Percentiles rank a stretch among this genome's conserved stretches.
Evolutionary conservation across 2,797 vertebrate species (phyloP).

Genomic region (Mus spretus): DNA sequence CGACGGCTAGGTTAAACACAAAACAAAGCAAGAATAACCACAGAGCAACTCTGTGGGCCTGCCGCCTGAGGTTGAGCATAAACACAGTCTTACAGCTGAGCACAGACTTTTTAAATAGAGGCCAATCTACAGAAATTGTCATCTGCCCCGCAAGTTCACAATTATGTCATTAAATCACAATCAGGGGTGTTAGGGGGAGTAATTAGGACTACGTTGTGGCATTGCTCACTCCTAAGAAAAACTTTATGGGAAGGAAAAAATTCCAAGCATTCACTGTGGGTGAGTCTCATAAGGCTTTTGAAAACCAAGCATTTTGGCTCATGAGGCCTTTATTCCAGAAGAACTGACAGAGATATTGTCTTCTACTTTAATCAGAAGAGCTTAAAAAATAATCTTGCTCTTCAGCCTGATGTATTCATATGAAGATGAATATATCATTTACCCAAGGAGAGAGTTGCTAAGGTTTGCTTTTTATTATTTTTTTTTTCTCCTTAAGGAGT

Average conservation of each 20-base stretch:
- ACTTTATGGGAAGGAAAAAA: constrained; percentile 74
- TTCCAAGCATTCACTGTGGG: constrained; percentile 74
- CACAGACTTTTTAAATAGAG: neutral
- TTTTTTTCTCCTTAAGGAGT: constrained; percentile 85
- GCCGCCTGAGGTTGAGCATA: neutral
- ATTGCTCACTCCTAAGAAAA: constrained; percentile 76
- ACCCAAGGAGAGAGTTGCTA: neutral
- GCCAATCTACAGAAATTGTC: constrained; percentile 26
- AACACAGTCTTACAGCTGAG: neutral
- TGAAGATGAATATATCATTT: neutral
- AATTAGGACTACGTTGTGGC: constrained; percentile 75
- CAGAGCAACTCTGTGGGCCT: neutral
- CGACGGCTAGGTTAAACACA: constrained; percentile 25
- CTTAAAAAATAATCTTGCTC: neutral
- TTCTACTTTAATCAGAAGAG: constrained; percentile 58
- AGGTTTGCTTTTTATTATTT: constrained; percentile 17
- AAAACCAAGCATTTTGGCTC: constrained; percentile 72
- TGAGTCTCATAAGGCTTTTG: constrained; percentile 76
- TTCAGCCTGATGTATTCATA: neutral
- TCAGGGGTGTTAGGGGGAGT: constrained; percentile 69
- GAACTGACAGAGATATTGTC: constrained; percentile 27
- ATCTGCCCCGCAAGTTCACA: constrained; percentile 41
- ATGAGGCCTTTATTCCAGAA: constrained; percentile 55
- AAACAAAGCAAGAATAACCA: neutral
- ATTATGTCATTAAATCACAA: constrained; percentile 72